A percentile compares a stretch with the other conserved stretches of the same genome.
Conservation (phyloP, 2,113 vertebrate species). For the Scomber japonicus region DNA sequence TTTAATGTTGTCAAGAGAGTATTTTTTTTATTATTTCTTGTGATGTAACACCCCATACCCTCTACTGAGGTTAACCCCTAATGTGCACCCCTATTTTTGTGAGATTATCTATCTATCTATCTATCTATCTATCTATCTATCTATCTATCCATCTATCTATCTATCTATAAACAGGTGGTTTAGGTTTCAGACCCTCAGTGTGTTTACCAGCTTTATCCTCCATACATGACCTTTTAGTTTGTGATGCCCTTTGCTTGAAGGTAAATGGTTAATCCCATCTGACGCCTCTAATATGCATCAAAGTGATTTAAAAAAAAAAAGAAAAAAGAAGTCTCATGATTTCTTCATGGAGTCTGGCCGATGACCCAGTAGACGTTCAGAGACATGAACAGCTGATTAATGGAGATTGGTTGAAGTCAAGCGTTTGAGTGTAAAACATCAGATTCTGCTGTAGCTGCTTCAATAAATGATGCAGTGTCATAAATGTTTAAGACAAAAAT, state of each 20-base stretch:
- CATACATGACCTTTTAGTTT: constrained; percentile 30
- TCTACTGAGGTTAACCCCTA: constrained; percentile 3
- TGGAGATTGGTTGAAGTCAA: background rate
- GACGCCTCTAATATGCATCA: constrained; percentile 10
- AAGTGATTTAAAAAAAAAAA: too few relatives aligned
- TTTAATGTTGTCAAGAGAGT: background rate
- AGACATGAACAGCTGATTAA: background rate
- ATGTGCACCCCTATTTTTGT: background rate
- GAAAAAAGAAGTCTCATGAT: background rate
- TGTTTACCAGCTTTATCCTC: constrained; percentile 4
- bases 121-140: constrained; percentile 47
- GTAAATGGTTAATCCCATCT: constrained; percentile 14
- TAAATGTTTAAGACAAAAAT: background rate
- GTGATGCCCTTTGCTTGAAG: constrained; percentile 19
- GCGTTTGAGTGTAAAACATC: background rate
- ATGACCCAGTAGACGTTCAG: background rate
- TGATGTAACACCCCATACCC: background rate
- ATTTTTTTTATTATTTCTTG: background rate
- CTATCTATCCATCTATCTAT: constrained; percentile 41
- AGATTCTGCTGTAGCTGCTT: background rate
- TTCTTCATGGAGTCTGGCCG: constrained; percentile 3
- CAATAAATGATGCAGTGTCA: too few relatives aligned
- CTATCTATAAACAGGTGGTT: background rate
- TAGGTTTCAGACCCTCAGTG: background rate
- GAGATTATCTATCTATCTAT: constrained; percentile 26